Evolutionary conservation across 2,888 invertebrate genomes (phyloP).

Genomic region (Drosophila nr. perissopoda): DNA sequence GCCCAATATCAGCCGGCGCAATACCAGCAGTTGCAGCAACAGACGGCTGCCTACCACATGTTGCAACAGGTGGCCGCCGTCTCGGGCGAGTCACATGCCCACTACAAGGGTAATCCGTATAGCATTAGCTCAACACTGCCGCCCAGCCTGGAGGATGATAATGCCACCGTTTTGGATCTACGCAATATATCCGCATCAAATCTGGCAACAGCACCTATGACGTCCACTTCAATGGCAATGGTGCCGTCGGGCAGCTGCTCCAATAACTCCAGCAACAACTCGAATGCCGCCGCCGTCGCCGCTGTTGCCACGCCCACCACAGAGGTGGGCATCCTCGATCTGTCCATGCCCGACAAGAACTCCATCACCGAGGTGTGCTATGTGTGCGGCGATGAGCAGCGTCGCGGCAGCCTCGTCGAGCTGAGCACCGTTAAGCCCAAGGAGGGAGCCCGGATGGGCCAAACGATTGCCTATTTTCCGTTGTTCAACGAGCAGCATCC

Average conservation of each 20-base stretch:
- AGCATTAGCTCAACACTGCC: conserved; percentile 45
- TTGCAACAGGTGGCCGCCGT: conserved; percentile 73
- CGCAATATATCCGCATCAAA: conserved; percentile 77
- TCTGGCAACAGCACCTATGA: conserved; percentile 33
- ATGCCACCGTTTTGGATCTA: conserved; percentile 84
- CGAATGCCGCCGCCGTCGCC: neutral
- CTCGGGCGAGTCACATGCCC: conserved; percentile 68
- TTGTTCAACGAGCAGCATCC: conserved; percentile 92
- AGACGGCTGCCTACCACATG: conserved; percentile 76
- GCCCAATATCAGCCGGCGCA: conserved; percentile 69
- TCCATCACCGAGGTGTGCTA: conserved; percentile 95
- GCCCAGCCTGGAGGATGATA: conserved; percentile 75
- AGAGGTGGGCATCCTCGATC: conserved; percentile 93
- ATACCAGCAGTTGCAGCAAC: conserved; percentile 72
- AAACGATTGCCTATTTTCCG: conserved; percentile 90
- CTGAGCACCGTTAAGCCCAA: conserved; percentile 88
- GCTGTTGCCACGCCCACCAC: conserved; percentile 63
- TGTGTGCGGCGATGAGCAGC: conserved; percentile 95
- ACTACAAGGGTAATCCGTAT: conserved; percentile 76
- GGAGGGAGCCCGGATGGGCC: conserved; percentile 75
- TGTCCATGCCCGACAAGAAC: conserved; percentile 97
- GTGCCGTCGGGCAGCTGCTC: conserved; percentile 27
- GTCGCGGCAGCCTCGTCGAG: conserved; percentile 92
- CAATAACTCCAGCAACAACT: neutral
- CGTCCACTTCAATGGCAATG: conserved; percentile 40